Conservation (phyloP, 2,888 invertebrate species). For the Rhaphigaster nebulosa region DNA sequence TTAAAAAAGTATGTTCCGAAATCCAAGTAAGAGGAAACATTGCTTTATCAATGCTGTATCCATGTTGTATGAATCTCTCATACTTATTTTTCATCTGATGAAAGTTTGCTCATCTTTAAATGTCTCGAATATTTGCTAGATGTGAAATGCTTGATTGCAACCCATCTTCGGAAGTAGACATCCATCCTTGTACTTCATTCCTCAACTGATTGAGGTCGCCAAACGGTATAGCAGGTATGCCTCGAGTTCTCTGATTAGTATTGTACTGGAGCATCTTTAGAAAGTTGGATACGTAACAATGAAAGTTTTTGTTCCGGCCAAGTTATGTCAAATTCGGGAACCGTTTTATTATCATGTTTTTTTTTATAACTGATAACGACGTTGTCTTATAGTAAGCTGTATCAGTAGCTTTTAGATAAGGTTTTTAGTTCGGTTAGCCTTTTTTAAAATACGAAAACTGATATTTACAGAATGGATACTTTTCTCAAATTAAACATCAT, state of each 20-base stretch:
- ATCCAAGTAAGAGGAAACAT: too few species aligned
- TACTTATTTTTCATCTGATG: not conserved
- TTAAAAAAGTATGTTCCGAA: too few species aligned
- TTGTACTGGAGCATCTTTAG: not conserved
- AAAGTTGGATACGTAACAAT: not conserved
- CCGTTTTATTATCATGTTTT: not conserved
- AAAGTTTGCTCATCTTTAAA: not conserved
- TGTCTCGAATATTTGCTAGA: not conserved
- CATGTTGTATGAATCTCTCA: too few species aligned
- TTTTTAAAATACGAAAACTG: too few species aligned
- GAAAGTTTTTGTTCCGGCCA: not conserved
- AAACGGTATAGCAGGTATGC: not conserved
- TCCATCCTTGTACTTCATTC: not conserved
- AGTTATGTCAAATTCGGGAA: not conserved
- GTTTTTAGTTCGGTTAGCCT: too few species aligned
- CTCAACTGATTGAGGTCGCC: not conserved
- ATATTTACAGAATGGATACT: too few species aligned
- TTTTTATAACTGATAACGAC: not conserved
- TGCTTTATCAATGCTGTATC: too few species aligned
- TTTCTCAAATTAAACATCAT: too few species aligned
- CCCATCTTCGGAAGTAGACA: not conserved
- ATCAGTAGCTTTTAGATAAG: too few species aligned
- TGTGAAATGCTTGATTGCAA: not conserved
- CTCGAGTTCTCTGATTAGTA: not conserved
- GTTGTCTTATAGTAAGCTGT: not conserved